phyloP scores from a whole-genome alignment of 2,113 vertebrate species.

The Seriola quinqueradiata region DNA sequence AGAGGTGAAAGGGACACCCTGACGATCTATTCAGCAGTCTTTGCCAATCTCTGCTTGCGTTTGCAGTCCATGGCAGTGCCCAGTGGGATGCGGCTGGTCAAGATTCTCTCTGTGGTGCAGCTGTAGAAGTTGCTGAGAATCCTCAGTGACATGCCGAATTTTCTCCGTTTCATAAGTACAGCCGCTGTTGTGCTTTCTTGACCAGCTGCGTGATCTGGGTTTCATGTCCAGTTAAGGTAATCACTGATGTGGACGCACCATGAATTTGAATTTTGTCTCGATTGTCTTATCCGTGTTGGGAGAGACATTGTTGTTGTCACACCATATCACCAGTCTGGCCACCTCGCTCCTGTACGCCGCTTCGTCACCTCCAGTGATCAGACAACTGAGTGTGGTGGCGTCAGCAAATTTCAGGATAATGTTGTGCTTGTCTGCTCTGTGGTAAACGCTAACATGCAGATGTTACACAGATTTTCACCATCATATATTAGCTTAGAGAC shows the following conservation, averaged over 20 bases:
- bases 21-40: not conserved
- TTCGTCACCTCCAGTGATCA: no score
- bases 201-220: not conserved
- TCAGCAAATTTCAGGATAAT: no score
- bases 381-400: no score
- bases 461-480: no score
- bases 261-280: no score
- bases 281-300: not conserved
- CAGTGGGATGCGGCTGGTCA: not conserved
- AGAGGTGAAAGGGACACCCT: not conserved
- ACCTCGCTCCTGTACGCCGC: no score
- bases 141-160: not conserved
- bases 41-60: not conserved
- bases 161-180: not conserved
- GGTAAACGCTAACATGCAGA: no score
- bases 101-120: not conserved
- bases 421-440: no score
- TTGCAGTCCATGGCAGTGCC: not conserved
- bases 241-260: not conserved
- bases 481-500: no score
- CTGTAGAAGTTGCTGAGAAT: not conserved
- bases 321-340: no score
- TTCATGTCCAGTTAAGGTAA: not conserved
- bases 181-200: not conserved
- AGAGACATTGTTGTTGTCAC: no score